Percentiles rank a stretch among this genome's conserved stretches.
Evolutionary conservation across 2,797 vertebrate genomes (phyloP).

Genomic region (Squalus acanthias): DNA sequence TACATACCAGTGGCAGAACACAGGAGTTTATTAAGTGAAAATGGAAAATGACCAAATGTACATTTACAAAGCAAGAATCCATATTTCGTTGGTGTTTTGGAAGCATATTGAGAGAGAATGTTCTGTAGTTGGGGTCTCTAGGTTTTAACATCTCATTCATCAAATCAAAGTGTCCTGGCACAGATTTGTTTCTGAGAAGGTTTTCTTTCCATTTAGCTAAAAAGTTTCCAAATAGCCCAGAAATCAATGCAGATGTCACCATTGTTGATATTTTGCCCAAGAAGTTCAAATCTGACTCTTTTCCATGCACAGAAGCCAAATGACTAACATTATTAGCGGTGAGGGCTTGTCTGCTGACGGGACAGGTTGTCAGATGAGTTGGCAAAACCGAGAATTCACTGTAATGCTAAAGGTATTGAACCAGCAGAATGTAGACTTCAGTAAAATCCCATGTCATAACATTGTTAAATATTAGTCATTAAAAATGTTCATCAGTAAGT

Average conservation of each 20-base stretch:
- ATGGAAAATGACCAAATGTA: neutral
- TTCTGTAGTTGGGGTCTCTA: constrained; percentile 1
- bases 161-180: neutral
- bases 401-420: neutral
- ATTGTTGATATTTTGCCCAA: constrained; percentile 10
- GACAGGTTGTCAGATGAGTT: neutral
- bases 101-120: neutral
- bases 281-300: constrained; percentile 26
- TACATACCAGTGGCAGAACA: neutral
- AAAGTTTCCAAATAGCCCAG: neutral
- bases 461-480: neutral
- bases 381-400: neutral
- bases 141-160: neutral
- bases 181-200: neutral
- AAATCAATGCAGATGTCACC: constrained; percentile 24
- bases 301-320: constrained; percentile 15
- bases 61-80: neutral
- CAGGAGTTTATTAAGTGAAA: neutral
- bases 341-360: neutral
- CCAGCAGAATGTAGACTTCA: neutral
- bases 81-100: neutral
- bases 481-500: neutral
- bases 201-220: neutral
- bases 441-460: neutral
- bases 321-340: neutral